Percentiles rank a stretch among this genome's conserved stretches.
Conservation (phyloP, 2,888 invertebrate genomes). For the Leptopterna dolabrata region DNA sequence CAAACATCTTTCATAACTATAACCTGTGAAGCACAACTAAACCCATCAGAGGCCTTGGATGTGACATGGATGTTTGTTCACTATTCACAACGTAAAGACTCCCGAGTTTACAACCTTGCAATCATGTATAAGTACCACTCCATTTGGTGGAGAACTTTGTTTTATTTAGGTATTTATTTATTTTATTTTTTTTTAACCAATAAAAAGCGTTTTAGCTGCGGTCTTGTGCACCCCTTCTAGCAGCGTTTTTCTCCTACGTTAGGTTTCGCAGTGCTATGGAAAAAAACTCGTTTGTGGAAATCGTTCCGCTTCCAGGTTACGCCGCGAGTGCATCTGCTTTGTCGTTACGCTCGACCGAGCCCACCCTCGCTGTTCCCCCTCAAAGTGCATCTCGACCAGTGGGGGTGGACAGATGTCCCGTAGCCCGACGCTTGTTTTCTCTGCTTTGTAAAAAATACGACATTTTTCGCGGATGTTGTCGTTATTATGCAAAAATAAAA, state of each 20-base stretch:
- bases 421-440: not conserved
- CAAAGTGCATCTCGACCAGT: conserved; percentile 33
- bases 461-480: not conserved
- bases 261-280: not conserved
- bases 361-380: conserved; percentile 45
- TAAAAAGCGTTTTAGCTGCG: not conserved
- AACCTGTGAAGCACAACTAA: too few species aligned
- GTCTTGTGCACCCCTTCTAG: not conserved
- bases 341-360: conserved; percentile 38
- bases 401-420: not conserved
- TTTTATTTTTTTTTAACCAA: too few species aligned
- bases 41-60: too few species aligned
- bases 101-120: not conserved
- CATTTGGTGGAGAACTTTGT: not conserved
- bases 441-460: not conserved
- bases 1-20: too few species aligned
- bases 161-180: too few species aligned
- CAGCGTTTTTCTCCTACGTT: conserved; percentile 18
- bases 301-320: conserved; percentile 20
- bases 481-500: not conserved
- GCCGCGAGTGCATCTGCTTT: conserved; percentile 46
- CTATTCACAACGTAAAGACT: too few species aligned
- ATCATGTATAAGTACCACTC: not conserved
- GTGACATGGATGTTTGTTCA: too few species aligned
- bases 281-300: conserved; percentile 37